These are phyloP conservation scores for Malacoraja senta DNA, from an alignment of 2,797 vertebrate species.

Conservation along the genomic window DNA sequence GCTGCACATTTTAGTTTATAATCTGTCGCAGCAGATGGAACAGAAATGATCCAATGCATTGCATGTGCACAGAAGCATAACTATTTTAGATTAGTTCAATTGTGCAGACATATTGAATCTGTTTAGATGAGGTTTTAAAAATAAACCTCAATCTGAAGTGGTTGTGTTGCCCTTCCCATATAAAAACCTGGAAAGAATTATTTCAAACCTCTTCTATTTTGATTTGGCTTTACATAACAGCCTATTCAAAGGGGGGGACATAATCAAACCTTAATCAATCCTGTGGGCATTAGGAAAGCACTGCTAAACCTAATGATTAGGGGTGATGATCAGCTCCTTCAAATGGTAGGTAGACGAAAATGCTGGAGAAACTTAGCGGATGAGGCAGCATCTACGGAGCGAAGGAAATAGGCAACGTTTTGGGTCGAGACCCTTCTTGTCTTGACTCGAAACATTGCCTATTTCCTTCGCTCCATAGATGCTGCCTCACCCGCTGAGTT, in stretches of 20 bases:
- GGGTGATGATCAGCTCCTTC: too few species aligned
- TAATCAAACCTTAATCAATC: not conserved
- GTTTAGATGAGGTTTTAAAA: not conserved
- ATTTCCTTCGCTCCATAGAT: too few species aligned
- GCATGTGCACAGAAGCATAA: constrained; percentile 23
- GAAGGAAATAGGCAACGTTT: too few species aligned
- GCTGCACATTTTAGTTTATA: constrained; percentile 32
- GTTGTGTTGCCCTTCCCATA: not conserved
- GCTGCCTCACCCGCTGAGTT: too few species aligned
- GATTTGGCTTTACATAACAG: not conserved
- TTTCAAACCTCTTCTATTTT: not conserved
- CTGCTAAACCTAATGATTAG: not conserved
- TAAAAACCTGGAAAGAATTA: constrained; percentile 25
- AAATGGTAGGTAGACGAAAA: not conserved
- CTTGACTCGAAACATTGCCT: too few species aligned
- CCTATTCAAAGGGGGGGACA: not conserved
- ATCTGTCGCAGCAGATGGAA: constrained; percentile 36
- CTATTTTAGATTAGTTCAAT: constrained; percentile 35
- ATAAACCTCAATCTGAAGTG: not conserved
- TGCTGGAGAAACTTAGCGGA: too few species aligned
- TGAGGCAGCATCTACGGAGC: too few species aligned
- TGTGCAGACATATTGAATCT: constrained; percentile 28
- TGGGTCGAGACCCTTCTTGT: too few species aligned
- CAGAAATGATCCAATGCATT: constrained; percentile 32
- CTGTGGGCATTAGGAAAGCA: not conserved